Evolutionary conservation across 2,797 vertebrate species (phyloP), one percentile per base, ranked within the genome.

Genomic region (Gallinago nigripennis): DNA sequence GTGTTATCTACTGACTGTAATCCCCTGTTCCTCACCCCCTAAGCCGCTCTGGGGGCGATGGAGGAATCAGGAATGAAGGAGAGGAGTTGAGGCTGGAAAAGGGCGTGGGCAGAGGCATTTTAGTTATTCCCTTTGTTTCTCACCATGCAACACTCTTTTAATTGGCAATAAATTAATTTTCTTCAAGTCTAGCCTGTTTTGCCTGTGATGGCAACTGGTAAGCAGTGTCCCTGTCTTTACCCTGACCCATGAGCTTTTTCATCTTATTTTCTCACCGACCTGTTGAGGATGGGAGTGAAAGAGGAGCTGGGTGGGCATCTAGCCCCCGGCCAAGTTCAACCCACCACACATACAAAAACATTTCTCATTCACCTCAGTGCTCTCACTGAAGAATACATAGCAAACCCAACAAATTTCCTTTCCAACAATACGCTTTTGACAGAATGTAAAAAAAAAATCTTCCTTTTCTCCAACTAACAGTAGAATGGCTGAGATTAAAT

Each of bases 341-440:
- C 35, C 71, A 45, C 15, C 16, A 31, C 25, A 51, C 8, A 9
- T 1, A 7, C 5, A 83, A 66, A 89, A 89, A 43, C 13, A 25
- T 69, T 96, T 88, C 76, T 56, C 21, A 41, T 6, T 53, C 41
- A 21, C 11, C 68, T 76, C 61, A 37, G 51, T 0, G 1, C 23
- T 35, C 51, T 7, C 16, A 77, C 19, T 60, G 58, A 93, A 69
- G 15, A 63, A 60, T 21, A 64, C 19, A 45, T 41, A 91, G 91
- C 90, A 90, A 96, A 86, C 3, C 8, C 7, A 80, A 37, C 21
- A 65, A 16, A 69, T 69, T 78, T 90, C 39, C 66, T 87, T 76
- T 95, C 85, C 81, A 90, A 71, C 70, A 66, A 93, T 69, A 19
- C 92, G 84, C 76, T 86, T 77, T 60, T 57, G 61, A 57, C 57